Evolutionary conservation across 1,140 invertebrate genomes (phyloP), one percentile per base, ranked within the genome.

Genomic region (Atta cephalotes): DNA sequence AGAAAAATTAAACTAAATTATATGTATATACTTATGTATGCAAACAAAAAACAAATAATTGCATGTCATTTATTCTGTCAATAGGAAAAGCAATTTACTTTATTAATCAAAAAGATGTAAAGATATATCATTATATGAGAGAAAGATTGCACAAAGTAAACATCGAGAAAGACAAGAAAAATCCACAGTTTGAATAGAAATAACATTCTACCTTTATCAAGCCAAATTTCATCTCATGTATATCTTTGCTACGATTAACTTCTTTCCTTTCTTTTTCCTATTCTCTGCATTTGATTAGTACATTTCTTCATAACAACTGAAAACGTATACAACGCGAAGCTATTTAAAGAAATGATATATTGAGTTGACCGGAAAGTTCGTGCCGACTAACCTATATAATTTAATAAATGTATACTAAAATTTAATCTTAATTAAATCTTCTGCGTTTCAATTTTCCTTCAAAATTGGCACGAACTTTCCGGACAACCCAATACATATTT

Each of bases 221-320:
- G 93, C 91, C 92, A 93, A 93, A 92, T 92, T 39, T 93, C 93
- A 94, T 93, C 92, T 94, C 92, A 92, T 76, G 68, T 87, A 87
- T 74, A 76, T 81, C 79, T 92, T 88, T 91, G 88, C 92, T 90
- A 82, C 89, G 12, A 25, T 14, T 14, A 35, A 65, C 51, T 60
- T 39, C 51, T 10, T 45, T 45, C 39, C 9, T 10, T 45, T 45
- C 39, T 45, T 10, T 78, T 65, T 51, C 71, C 31, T 60, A 9
- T 70, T 63, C 63, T 62, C 45, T 89, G 72, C 63, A 89, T 79
- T 72, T 86, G 86, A 90, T 82, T 60, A 70, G 60, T 53, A 5
- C 74, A 35, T 72, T 18, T 68, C 18, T 87, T 28, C 56, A 45
- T 51, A 51, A 35, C 68, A 35, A 63, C 53, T 65, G 31, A 70